Base-by-base conservation (phyloP, 2,113 vertebrate genomes). In the Silurus glanis region DNA sequence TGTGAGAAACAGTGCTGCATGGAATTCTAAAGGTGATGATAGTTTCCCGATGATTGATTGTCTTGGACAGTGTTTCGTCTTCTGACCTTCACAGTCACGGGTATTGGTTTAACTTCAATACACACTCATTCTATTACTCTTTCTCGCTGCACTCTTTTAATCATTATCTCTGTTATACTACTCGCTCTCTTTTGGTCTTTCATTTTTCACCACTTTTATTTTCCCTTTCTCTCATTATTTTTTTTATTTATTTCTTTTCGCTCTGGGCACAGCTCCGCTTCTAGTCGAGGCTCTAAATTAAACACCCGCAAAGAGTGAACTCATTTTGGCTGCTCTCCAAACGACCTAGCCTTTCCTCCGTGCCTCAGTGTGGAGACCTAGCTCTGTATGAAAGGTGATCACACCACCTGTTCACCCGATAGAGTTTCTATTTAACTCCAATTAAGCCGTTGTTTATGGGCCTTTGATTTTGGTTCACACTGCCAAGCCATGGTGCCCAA, bases 31-130 rank as follows among this genome's bases (percentile, higher is more conserved):
- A 67, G 59, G 47, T 82, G 81, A 28, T 83, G 69, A 82, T 49
- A 47, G 78, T 85, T 88, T 84, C 58, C 74, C 58, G 80, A 55
- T 85, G 83, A 88, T 88, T 80, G 83, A 88, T 85, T 72, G 67
- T 74, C 58, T 66, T 74, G 80, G 78, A 55, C 56, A 75, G 45
- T 28, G 51, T 56, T 85, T 82, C 25, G 17, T 85, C 71, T 79
- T 37, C 25, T 85, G 87, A 88, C 87, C 87, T 88, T 88, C 49
- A 53, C 64, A 81, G 83, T 58, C 83, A 82, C n/a, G 59, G 45
- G 16, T 59, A 75, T 74, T 88, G 67, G 78, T 75, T 84, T 69
- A 53, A 45, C 58, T 64, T 82, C 21, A 51, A 78, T 66, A 62
- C 55, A 53, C 66, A 82, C 79, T 72, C 51, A 17, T 51, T 28